Conservation (phyloP, 53 echinoderm and acorn worm species). For the Antedon mediterranea region DNA sequence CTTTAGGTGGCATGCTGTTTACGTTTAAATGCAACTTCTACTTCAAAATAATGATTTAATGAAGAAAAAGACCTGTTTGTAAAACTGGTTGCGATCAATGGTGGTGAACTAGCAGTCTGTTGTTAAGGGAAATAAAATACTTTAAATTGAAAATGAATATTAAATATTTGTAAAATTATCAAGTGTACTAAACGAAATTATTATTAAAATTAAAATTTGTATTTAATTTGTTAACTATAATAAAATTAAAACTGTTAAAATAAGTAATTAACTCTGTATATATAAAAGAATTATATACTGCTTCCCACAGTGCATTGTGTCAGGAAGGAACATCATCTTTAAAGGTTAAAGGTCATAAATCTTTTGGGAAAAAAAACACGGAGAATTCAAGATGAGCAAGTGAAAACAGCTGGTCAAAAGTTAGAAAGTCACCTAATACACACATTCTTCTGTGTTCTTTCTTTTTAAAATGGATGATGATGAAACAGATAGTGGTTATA, state of each 20-base stretch:
- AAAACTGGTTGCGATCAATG: not conserved
- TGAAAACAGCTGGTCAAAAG: not conserved
- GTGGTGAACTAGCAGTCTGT: not conserved
- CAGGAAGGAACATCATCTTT: not conserved
- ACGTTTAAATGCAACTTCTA: not conserved
- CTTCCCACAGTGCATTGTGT: not conserved
- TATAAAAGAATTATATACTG: not conserved
- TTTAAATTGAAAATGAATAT: not conserved
- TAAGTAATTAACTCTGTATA: not conserved
- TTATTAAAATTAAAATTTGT: not conserved
- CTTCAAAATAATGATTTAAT: not conserved
- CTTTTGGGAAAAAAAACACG: not conserved
- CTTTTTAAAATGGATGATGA: conserved; percentile 67
- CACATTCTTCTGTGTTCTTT: not conserved
- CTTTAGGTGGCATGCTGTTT: not conserved
- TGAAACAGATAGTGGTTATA: conserved; percentile 94
- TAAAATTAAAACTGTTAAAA: no score
- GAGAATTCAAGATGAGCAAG: not conserved
- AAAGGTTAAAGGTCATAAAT: not conserved
- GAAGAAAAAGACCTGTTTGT: no score
- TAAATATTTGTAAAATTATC: not conserved
- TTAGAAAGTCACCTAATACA: not conserved
- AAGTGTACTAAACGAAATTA: not conserved
- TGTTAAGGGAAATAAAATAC: not conserved
- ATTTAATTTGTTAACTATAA: no score